A percentile compares a stretch with the other conserved stretches of the same genome.
These are phyloP conservation scores for Isichthys henryi DNA, from an alignment of 2,113 vertebrate genomes.

Conservation along the genomic window DNA sequence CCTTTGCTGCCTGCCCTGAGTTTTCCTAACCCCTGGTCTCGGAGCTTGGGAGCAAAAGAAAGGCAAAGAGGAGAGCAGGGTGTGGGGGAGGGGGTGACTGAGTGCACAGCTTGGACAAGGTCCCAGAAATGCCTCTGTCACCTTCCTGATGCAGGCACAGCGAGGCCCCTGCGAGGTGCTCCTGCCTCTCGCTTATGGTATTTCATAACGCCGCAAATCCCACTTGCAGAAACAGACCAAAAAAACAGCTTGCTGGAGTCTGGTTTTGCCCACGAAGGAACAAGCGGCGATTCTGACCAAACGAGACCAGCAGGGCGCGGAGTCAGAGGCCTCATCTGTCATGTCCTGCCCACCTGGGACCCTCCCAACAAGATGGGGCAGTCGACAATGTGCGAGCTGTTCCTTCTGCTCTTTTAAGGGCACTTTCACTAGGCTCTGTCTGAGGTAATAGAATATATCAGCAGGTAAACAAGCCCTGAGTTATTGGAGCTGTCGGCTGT, in stretches of 20 bases:
- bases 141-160: slow-evolving; percentile 54
- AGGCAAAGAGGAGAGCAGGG: slow-evolving; percentile 5
- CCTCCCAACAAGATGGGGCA: slow-evolving; percentile 23
- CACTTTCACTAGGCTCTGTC: slow-evolving; percentile 13
- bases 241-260: slow-evolving; percentile 59
- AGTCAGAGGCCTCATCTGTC: slow-evolving; percentile 32
- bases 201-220: slow-evolving; percentile 27
- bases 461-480: neutral
- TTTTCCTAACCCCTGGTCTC: slow-evolving; percentile 58
- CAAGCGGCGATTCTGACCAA: slow-evolving; percentile 34
- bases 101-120: slow-evolving; percentile 51
- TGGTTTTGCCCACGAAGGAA: slow-evolving; percentile 44
- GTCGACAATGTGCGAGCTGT: slow-evolving; percentile 28
- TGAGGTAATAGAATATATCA: slow-evolving; percentile 31
- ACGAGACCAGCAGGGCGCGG: slow-evolving; percentile 22
- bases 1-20: slow-evolving; percentile 63
- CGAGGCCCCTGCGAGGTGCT: slow-evolving; percentile 55
- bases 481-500: neutral
- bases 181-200: slow-evolving; percentile 21
- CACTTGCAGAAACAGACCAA: slow-evolving; percentile 52
- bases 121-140: slow-evolving; percentile 56
- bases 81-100: neutral
- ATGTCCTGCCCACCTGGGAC: slow-evolving; percentile 20
- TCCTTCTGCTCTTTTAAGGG: slow-evolving; percentile 21
- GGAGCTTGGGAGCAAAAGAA: slow-evolving; percentile 35